These are phyloP conservation scores for Acleris sparsana DNA, from an alignment of 2,888 invertebrate genomes.

Conservation along the genomic window DNA sequence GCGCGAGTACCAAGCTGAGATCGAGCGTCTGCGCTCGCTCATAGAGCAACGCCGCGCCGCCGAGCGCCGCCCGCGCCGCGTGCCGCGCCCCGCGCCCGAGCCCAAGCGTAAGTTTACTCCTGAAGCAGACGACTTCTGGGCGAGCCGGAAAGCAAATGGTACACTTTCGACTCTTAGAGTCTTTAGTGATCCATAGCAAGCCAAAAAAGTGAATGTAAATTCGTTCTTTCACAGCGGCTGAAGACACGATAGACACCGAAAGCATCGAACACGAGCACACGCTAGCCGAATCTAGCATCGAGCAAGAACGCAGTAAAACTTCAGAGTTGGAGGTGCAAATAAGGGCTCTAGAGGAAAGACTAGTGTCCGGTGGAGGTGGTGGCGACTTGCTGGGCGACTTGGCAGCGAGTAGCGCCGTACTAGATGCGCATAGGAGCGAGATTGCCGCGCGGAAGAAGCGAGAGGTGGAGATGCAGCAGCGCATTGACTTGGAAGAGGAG, in stretches of 20 bases:
- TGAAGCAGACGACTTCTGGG: too few relatives aligned
- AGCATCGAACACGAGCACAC: slow-evolving; percentile 78
- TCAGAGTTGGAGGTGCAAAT: slow-evolving; percentile 91
- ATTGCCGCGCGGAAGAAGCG: slow-evolving; percentile 95
- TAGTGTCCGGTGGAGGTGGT: slow-evolving; percentile 91
- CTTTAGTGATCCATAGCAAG: not conserved
- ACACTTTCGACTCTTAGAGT: too few relatives aligned
- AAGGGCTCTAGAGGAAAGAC: slow-evolving; percentile 94
- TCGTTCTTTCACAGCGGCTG: slow-evolving; percentile 53
- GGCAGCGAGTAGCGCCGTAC: slow-evolving; percentile 94
- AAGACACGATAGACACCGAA: slow-evolving; percentile 65
- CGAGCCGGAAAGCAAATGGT: too few relatives aligned
- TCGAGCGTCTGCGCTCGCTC: slow-evolving; percentile 86
- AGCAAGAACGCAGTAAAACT: slow-evolving; percentile 88
- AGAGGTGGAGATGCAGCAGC: slow-evolving; percentile 96
- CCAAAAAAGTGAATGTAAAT: not conserved
- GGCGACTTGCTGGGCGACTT: slow-evolving; percentile 95
- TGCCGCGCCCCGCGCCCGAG: slow-evolving; percentile 34
- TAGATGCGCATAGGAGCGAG: slow-evolving; percentile 92
- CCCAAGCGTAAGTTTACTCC: slow-evolving; percentile 19
- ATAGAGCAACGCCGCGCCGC: slow-evolving; percentile 69
- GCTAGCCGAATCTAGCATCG: slow-evolving; percentile 78
- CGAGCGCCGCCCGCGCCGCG: slow-evolving; percentile 48
- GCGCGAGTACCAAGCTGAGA: slow-evolving; percentile 97
- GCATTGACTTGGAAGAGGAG: slow-evolving; percentile 96